Conservation (phyloP, 2,113 vertebrate species). For the Corythornis cristatus region DNA sequence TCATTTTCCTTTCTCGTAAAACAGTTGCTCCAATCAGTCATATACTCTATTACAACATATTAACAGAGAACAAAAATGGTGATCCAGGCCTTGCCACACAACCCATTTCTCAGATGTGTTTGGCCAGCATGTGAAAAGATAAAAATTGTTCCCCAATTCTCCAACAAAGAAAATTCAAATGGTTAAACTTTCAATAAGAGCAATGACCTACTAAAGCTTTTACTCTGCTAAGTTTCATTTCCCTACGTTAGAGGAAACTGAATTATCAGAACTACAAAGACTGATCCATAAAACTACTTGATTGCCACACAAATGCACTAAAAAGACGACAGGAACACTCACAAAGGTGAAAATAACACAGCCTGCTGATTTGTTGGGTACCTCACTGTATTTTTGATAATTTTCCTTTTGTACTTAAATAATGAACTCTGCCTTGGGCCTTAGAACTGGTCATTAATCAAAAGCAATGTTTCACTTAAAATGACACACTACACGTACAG, state of each 20-base stretch:
- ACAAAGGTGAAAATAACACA: neutral
- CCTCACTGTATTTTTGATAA: neutral
- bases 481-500: neutral
- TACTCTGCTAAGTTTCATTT: neutral
- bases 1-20: neutral
- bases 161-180: neutral
- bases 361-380: neutral
- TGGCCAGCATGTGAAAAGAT: neutral
- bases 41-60: neutral
- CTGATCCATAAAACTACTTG: neutral
- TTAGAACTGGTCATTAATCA: neutral
- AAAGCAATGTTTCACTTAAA: neutral
- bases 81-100: neutral
- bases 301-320: neutral
- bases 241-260: neutral
- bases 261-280: neutral
- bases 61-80: neutral
- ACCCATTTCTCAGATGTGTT: neutral
- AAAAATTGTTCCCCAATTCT: neutral
- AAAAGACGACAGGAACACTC: neutral
- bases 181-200: neutral
- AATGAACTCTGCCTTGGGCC: neutral
- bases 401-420: neutral
- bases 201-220: neutral
- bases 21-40: neutral